Percentiles rank a stretch among this genome's conserved stretches.
phyloP scores from a whole-genome alignment of 2,888 invertebrate genomes.

The Coremacera marginata region DNA sequence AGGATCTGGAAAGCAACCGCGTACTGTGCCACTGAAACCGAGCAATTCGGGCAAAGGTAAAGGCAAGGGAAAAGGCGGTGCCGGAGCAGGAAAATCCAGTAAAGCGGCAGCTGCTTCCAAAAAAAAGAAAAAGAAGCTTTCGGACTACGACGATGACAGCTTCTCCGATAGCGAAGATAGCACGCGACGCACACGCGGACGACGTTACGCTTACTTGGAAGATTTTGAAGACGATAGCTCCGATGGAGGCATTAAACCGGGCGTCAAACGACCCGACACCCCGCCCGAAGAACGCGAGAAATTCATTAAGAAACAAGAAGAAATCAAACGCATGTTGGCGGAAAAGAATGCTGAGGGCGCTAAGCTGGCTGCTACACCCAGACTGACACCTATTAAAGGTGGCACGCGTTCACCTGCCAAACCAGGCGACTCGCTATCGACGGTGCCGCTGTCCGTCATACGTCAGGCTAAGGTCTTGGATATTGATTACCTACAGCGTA shows the following conservation, averaged over 20 bases:
- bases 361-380: constrained; percentile 64
- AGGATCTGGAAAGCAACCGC: constrained; percentile 63
- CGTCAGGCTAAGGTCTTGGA: constrained; percentile 68
- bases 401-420: constrained; percentile 58
- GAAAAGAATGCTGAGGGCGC: constrained; percentile 69
- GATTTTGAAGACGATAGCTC: constrained; percentile 69
- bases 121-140: constrained; percentile 59
- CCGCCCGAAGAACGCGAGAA: constrained; percentile 69
- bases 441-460: constrained; percentile 67
- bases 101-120: constrained; percentile 41
- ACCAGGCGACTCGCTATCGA: constrained; percentile 63
- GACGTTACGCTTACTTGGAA: constrained; percentile 67
- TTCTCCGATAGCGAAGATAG: constrained; percentile 71
- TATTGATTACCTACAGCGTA: constrained; percentile 67
- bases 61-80: constrained; percentile 72
- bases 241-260: constrained; percentile 69
- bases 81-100: constrained; percentile 37
- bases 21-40: constrained; percentile 60
- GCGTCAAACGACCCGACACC: constrained; percentile 68
- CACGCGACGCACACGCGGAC: constrained; percentile 65
- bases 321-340: constrained; percentile 69
- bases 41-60: constrained; percentile 48
- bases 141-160: constrained; percentile 76
- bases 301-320: constrained; percentile 68
- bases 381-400: constrained; percentile 63